These are phyloP conservation scores for Liposcelis brunnea DNA, from an alignment of 2,888 invertebrate genomes.

Conservation along the genomic window DNA sequence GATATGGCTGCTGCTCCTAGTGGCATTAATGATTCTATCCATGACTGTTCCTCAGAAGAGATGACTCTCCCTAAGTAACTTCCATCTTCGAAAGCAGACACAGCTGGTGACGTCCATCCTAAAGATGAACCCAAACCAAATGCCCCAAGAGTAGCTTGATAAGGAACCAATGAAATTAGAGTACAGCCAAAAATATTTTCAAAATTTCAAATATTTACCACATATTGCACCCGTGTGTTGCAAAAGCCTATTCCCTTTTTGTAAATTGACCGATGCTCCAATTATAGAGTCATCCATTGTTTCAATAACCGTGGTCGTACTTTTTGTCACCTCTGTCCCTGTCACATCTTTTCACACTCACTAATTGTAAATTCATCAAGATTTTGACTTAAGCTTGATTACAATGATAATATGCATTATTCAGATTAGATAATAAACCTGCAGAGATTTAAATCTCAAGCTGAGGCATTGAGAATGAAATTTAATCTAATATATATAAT, in stretches of 20 bases:
- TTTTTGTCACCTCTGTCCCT: too few species aligned
- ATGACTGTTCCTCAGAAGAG: conserved; percentile 36
- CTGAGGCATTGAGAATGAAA: too few species aligned
- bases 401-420: too few species aligned
- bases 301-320: too few species aligned
- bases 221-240: conserved; percentile 48
- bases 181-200: not conserved
- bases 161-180: not conserved
- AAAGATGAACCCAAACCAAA: conserved; percentile 56
- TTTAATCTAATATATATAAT: too few species aligned
- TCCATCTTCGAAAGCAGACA: conserved; percentile 25
- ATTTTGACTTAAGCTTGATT: too few species aligned
- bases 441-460: too few species aligned
- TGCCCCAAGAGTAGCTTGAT: conserved; percentile 54
- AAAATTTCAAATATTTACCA: conserved; percentile 25
- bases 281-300: too few species aligned
- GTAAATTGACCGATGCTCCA: too few species aligned
- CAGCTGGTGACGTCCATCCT: conserved; percentile 62
- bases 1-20: conserved; percentile 58
- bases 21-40: conserved; percentile 52
- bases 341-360: too few species aligned
- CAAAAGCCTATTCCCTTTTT: conserved; percentile 33
- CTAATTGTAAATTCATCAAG: too few species aligned
- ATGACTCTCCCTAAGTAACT: conserved; percentile 35
- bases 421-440: too few species aligned